phyloP scores from a whole-genome alignment of 1,140 invertebrate species.

The Lysiphlebus fabarum region DNA sequence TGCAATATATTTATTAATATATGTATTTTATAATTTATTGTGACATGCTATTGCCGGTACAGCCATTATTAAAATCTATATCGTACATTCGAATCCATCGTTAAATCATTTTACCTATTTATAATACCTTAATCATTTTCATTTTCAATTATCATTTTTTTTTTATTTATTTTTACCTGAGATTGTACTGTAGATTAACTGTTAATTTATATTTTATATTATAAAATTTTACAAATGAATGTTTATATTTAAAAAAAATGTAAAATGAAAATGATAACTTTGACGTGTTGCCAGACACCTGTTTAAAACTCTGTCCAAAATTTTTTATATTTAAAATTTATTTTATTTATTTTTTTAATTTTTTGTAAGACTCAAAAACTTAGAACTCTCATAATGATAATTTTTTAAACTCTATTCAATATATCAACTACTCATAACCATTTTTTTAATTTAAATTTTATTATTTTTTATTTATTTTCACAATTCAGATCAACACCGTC shows the following conservation, averaged over 20 bases:
- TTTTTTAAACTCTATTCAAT: constrained; percentile 54
- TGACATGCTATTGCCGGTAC: constrained; percentile 29
- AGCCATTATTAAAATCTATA: constrained; percentile 16
- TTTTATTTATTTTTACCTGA: constrained; percentile 14
- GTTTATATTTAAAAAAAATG: too few species aligned
- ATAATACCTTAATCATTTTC: too few species aligned
- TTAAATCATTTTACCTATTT: too few species aligned
- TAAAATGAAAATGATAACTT: constrained; percentile 22
- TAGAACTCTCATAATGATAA: constrained; percentile 38
- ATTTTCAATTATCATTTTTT: neutral
- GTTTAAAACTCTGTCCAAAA: constrained; percentile 32
- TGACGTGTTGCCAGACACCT: constrained; percentile 28
- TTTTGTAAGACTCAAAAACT: constrained; percentile 12
- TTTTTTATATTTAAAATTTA: constrained; percentile 23
- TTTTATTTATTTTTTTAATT: constrained; percentile 4
- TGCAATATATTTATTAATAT: constrained; percentile 4
- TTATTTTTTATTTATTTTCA: neutral
- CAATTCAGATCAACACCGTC: constrained; percentile 19
- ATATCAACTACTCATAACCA: constrained; percentile 52
- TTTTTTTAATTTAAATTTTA: constrained; percentile 23
- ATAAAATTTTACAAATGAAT: too few species aligned
- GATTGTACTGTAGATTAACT: constrained; percentile 20
- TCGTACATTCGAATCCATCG: constrained; percentile 4
- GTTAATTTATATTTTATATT: constrained; percentile 10
- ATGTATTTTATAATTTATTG: constrained; percentile 17